Percentiles rank a stretch among this genome's conserved stretches.
Conservation (phyloP, 2,797 vertebrate species). For the Lerista edwardsae region DNA sequence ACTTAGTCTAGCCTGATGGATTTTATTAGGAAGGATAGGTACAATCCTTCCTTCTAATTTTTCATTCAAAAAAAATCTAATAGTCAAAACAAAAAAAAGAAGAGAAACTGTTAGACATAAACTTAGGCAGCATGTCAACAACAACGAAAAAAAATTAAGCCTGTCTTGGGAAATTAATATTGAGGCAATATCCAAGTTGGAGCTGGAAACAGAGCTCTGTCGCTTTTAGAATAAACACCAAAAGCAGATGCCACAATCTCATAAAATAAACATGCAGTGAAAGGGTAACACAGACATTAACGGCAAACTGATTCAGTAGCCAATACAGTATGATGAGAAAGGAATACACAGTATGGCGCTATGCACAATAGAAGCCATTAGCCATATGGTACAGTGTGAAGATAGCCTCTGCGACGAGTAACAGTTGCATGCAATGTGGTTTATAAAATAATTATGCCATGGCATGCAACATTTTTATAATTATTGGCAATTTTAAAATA, state of each 20-base stretch:
- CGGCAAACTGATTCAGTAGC: slow-evolving; percentile 76
- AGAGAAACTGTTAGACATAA: slow-evolving; percentile 56
- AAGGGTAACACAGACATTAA: slow-evolving; percentile 79
- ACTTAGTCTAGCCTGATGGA: slow-evolving; percentile 19
- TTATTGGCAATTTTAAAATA: slow-evolving; percentile 79
- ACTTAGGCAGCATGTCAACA: slow-evolving; percentile 39
- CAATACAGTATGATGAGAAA: slow-evolving; percentile 76
- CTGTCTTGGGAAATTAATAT: slow-evolving; percentile 73
- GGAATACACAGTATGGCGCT: slow-evolving; percentile 77
- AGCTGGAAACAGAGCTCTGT: slow-evolving; percentile 67
- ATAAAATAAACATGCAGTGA: slow-evolving; percentile 83
- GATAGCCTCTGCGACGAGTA: slow-evolving; percentile 75
- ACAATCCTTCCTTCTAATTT: not conserved
- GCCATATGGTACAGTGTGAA: slow-evolving; percentile 81
- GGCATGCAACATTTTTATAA: slow-evolving; percentile 77
- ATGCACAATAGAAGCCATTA: slow-evolving; percentile 75
- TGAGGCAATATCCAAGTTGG: slow-evolving; percentile 66
- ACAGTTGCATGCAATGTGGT: slow-evolving; percentile 77
- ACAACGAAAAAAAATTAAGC: slow-evolving; percentile 59
- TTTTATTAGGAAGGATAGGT: not conserved
- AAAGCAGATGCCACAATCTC: slow-evolving; percentile 78
- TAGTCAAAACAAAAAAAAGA: slow-evolving; percentile 34
- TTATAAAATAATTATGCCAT: slow-evolving; percentile 85
- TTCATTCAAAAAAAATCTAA: not conserved
- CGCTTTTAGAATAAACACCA: slow-evolving; percentile 75